These are phyloP conservation scores for Drosophila picticornis DNA, from an alignment of 2,888 invertebrate species.

Conservation along the genomic window DNA sequence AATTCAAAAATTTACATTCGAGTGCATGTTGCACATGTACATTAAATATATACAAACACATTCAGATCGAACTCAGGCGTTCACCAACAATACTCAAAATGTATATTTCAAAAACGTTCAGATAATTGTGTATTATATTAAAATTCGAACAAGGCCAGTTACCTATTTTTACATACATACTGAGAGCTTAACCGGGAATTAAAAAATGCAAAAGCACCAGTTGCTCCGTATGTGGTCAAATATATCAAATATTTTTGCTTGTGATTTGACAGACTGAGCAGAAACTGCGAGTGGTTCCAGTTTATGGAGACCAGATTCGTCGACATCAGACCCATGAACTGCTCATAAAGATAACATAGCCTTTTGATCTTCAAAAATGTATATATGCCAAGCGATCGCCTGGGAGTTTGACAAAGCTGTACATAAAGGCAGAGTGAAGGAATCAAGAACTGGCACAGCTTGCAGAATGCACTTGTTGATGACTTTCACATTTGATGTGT, in stretches of 20 bases:
- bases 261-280: background rate
- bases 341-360: background rate
- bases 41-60: background rate
- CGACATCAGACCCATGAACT: background rate
- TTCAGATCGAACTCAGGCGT: background rate
- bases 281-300: background rate
- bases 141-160: background rate
- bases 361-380: background rate
- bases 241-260: conserved; percentile 1
- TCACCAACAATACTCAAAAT: background rate
- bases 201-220: background rate
- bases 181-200: background rate
- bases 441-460: background rate
- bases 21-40: background rate
- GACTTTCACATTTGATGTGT: background rate
- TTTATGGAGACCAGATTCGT: background rate
- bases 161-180: background rate
- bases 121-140: background rate
- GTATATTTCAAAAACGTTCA: background rate
- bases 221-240: background rate
- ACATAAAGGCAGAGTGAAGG: background rate
- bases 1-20: background rate
- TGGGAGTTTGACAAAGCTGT: background rate
- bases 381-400: background rate
- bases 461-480: background rate